A percentile compares a stretch with the other conserved stretches of the same genome.
Conservation (phyloP, 2,888 invertebrate genomes). For the Gortyna flavago region DNA sequence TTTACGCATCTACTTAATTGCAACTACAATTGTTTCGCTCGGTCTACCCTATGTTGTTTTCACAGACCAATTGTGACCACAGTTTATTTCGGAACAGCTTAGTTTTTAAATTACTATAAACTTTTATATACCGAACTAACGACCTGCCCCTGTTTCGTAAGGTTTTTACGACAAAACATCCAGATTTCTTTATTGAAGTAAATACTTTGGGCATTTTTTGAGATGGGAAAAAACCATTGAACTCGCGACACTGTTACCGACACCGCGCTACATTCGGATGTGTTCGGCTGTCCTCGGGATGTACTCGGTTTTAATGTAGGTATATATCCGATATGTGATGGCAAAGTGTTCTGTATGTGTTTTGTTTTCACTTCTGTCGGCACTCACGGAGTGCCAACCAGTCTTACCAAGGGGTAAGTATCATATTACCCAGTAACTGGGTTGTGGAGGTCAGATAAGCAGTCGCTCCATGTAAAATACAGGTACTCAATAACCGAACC, state of each 20-base stretch:
- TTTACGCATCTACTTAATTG: slow-evolving; percentile 5
- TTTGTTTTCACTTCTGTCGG: too few species aligned
- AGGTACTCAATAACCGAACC: not conserved
- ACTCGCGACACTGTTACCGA: too few species aligned
- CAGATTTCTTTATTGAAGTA: not conserved
- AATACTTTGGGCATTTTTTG: too few species aligned
- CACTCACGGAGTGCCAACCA: too few species aligned
- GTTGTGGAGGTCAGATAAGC: not conserved
- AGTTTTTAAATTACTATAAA: not conserved
- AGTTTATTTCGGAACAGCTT: not conserved
- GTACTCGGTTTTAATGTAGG: too few species aligned
- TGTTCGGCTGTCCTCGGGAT: too few species aligned
- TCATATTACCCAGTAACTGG: not conserved
- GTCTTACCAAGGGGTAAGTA: not conserved
- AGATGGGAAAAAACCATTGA: too few species aligned
- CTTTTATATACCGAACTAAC: not conserved
- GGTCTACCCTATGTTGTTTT: not conserved
- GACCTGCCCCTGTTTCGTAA: not conserved
- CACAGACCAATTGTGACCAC: not conserved
- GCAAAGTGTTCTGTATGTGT: too few species aligned
- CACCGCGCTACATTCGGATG: too few species aligned
- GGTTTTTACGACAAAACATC: not conserved
- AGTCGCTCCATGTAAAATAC: not conserved
- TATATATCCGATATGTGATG: too few species aligned
- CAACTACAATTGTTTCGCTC: slow-evolving; percentile 7